Evolutionary conservation across 2,888 invertebrate species (phyloP), one percentile per base, ranked within the genome.

Genomic region (Pheosia gnoma): DNA sequence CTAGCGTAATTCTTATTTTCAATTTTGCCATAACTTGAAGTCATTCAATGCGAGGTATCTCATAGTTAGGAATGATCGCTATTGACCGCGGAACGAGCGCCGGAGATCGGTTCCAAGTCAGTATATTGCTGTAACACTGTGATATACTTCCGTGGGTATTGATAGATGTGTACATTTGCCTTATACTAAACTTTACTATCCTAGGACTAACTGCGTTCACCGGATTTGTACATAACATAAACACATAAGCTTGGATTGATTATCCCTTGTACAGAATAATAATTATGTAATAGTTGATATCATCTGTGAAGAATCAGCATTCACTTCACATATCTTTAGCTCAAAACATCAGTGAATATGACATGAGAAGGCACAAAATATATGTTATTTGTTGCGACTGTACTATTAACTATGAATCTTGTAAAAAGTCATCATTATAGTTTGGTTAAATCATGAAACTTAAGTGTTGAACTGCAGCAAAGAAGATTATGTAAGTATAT

Each of bases 361-460:
- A 25, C 1, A 25, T 41, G 41, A 41, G 41, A 8, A 5, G 45
- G 10, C 10, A 8, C 10, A 10, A 9, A 45, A 45, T 10, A 3
- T 10, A 45, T 10, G 45, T 41, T 3, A 45, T 3, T 45, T 4
- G 4, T 8, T 11, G 49, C 7, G 25, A 51, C 25, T 25, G 51
- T 25, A 25, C 51, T 7, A 25, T 9, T 13, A 8, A 7, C 9
- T 9, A 3, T 25, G 13, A 53, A 37, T 53, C 3, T 53, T 53
- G 53, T 53, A 11, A 53, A 36, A 37, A 53, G 53, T 53, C 53
- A 53, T 53, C 53, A 53, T 37, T 53, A 25, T 51, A 51, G 51
- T 8, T 51, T 25, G 25, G 25, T 51, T 49, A 3, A 47, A 47
- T n/a, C 47, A n/a, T 47, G 0, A 41, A 41, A 5, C 8, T 7